These are phyloP conservation scores for Rhinoraja longicauda DNA, from an alignment of 2,797 vertebrate species.

Conservation along the genomic window DNA sequence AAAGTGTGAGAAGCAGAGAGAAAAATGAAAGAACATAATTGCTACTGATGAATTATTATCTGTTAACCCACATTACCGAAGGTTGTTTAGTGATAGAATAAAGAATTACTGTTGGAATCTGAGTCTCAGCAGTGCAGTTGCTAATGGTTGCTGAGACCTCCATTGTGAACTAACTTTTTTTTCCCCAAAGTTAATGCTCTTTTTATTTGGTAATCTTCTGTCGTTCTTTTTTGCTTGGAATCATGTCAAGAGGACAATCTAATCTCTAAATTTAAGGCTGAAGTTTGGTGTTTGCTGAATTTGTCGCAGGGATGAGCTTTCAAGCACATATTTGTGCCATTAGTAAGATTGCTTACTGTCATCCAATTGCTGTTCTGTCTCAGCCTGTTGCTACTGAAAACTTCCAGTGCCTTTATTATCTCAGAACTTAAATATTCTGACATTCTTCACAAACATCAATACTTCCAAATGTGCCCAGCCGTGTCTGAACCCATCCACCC, in stretches of 20 bases:
- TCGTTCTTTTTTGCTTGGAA: not conserved
- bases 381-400: too few relatives aligned
- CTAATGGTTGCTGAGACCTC: not conserved
- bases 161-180: not conserved
- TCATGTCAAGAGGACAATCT: not conserved
- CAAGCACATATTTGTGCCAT: too few relatives aligned
- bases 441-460: too few relatives aligned
- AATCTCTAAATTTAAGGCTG: not conserved
- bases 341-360: too few relatives aligned
- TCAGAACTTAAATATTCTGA: too few relatives aligned
- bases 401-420: too few relatives aligned
- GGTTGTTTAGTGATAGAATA: not conserved
- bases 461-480: too few relatives aligned
- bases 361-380: too few relatives aligned
- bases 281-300: too few relatives aligned
- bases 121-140: not conserved
- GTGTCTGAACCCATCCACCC: too few relatives aligned
- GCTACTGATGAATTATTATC: not conserved
- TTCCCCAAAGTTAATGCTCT: not conserved
- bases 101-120: not conserved
- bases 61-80: not conserved
- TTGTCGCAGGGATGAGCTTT: too few relatives aligned
- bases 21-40: not conserved
- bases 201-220: not conserved
- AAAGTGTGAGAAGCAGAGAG: not conserved